Evolutionary conservation across 2,113 vertebrate genomes (phyloP).

Genomic region (Seriola dumerili): DNA sequence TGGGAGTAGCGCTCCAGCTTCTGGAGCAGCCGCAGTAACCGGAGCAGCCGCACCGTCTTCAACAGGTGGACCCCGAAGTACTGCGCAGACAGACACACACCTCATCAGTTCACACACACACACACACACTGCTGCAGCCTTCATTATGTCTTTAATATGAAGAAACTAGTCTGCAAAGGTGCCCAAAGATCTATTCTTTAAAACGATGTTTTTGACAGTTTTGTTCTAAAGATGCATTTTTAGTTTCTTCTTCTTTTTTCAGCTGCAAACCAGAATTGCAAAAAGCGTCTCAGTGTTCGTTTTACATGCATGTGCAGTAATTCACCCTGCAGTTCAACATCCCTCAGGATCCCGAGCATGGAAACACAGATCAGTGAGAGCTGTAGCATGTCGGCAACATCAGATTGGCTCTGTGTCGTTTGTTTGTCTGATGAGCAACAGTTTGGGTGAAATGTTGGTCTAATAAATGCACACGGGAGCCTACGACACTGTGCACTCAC

Average conservation of each 20-base stretch:
- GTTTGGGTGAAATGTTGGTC: conserved; percentile 30
- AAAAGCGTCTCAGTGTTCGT: background rate
- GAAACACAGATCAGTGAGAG: conserved; percentile 12
- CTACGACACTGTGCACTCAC: background rate
- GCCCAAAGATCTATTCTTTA: background rate
- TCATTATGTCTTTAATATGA: background rate
- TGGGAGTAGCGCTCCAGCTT: conserved; percentile 89
- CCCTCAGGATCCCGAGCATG: background rate
- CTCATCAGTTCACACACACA: background rate
- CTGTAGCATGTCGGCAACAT: background rate
- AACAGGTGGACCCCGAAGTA: conserved; percentile 88
- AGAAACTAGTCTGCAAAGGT: background rate
- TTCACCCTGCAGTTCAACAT: background rate
- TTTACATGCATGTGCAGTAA: background rate
- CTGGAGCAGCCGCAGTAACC: conserved; percentile 86
- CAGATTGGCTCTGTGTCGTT: conserved; percentile 29
- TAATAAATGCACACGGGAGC: conserved; percentile 33
- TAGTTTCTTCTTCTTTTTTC: too few relatives aligned
- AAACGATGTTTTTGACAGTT: too few relatives aligned
- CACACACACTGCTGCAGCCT: background rate
- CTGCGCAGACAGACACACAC: conserved; percentile 58
- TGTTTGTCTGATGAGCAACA: conserved; percentile 25
- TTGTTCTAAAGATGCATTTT: too few relatives aligned
- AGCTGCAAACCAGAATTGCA: background rate
- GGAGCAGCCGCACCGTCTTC: conserved; percentile 87